Evolutionary conservation across 2,113 vertebrate species (phyloP), one percentile per base, ranked within the genome.

Genomic region (Malurus elegans): DNA sequence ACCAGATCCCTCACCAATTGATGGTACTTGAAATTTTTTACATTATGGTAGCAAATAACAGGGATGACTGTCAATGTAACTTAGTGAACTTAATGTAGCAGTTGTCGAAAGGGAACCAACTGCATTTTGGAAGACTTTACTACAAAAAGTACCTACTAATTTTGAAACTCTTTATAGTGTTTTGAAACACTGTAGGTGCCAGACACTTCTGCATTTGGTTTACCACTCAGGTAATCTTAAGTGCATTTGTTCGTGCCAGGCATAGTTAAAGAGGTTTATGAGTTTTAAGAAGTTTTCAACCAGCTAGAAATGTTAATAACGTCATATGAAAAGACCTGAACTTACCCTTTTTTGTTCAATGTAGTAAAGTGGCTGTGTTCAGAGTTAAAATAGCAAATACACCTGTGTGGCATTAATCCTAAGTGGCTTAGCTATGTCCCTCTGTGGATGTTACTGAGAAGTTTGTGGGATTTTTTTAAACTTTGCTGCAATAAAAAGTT

Each of bases 1-100:
- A 79, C 99, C 99, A 3, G 99, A 99, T 97, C 99, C 99, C 45
- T 97, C 98, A 60, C 98, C 98, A 10, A 70, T 98, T 78, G 98
- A 99, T 97, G 98, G 98, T 99, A 98, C 66, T 79, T 72, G 42
- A 42, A 26, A 4, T 29, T 69, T 70, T 91, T 90, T 83, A 20
- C n/a, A 19, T 24, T 8, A 2, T 83, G 45, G 6, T 76, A n/a
- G 36, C 17, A 57, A 40, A 24, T 53, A 36, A 14, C 24, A n/a
- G 25, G 18, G 21, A 26, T 85, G 57, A 36, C 21, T 90, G 8
- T 71, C 44, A 26, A 2, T 62, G 7, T 32, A 42, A 38, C 42
- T 76, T 34, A 32, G 14, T 70, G 38, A 90, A 65, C 9, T 71
- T 86, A 60, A 24, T 53, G 4, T 69, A 61, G 14, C 11, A 58